phyloP scores from a whole-genome alignment of 2,888 invertebrate species.

The Lobophora halterata region DNA sequence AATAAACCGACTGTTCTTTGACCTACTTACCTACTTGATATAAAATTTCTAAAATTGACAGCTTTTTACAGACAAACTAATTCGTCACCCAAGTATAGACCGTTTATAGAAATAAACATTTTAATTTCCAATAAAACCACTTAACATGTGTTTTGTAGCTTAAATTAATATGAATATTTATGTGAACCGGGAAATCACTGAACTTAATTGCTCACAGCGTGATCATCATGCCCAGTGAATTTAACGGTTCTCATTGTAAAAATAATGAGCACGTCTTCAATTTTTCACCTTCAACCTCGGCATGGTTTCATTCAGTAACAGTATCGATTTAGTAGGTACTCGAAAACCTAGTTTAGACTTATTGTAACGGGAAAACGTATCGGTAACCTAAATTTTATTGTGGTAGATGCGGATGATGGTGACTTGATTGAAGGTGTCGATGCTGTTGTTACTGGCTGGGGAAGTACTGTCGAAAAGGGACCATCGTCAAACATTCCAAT shows the following conservation, averaged over 20 bases:
- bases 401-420: slow-evolving; percentile 52
- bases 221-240: slow-evolving; percentile 7
- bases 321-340: slow-evolving; percentile 13
- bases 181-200: slow-evolving; percentile 2
- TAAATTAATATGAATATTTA: no score
- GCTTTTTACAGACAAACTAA: no score
- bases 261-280: slow-evolving; percentile 21
- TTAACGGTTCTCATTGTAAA: slow-evolving; percentile 7
- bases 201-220: slow-evolving; percentile 8
- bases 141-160: no score
- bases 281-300: slow-evolving; percentile 14
- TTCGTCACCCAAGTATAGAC: no score
- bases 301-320: slow-evolving; percentile 3
- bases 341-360: slow-evolving; percentile 2
- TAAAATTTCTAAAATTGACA: no score
- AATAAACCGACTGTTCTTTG: no score
- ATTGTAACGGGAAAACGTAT: slow-evolving; percentile 18
- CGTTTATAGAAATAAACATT: no score
- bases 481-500: slow-evolving; percentile 84
- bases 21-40: no score
- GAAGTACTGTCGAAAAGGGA: slow-evolving; percentile 84
- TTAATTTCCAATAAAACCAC: no score
- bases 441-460: slow-evolving; percentile 88
- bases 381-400: slow-evolving; percentile 7
- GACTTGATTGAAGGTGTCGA: slow-evolving; percentile 72